These are phyloP conservation scores for Heterocephalus glaber DNA, from an alignment of 2,113 vertebrate genomes.

Conservation along the genomic window DNA sequence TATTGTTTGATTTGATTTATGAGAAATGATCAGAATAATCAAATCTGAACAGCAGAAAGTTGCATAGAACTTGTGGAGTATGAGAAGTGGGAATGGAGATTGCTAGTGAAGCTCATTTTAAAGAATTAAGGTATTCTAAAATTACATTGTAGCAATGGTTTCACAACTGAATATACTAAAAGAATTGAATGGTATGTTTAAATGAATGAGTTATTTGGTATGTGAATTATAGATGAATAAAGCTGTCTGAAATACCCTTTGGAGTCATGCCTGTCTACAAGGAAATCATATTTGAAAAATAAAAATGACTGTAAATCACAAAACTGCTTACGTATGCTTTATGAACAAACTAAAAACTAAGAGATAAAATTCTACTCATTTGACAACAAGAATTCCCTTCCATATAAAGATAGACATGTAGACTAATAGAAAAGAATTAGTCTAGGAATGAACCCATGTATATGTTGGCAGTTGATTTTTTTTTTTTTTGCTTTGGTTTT, in stretches of 20 bases:
- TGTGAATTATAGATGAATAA: constrained; percentile 11
- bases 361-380: neutral
- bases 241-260: neutral
- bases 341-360: neutral
- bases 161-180: neutral
- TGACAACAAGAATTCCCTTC: neutral
- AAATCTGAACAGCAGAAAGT: neutral
- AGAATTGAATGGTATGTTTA: neutral
- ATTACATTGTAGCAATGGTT: neutral
- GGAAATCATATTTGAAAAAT: neutral
- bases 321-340: neutral
- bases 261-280: neutral
- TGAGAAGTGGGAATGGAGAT: neutral
- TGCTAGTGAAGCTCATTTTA: neutral
- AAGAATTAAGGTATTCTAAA: neutral
- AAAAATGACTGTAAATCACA: neutral
- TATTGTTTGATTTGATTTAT: neutral
- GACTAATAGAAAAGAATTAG: neutral
- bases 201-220: neutral
- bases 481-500: too few species aligned
- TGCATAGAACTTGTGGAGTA: neutral
- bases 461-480: neutral
- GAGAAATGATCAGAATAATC: neutral
- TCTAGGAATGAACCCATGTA: neutral
- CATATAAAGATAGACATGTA: neutral